A percentile compares a stretch with the other conserved stretches of the same genome.
Evolutionary conservation across 2,797 vertebrate species (phyloP).

Genomic region (Anas georgica): DNA sequence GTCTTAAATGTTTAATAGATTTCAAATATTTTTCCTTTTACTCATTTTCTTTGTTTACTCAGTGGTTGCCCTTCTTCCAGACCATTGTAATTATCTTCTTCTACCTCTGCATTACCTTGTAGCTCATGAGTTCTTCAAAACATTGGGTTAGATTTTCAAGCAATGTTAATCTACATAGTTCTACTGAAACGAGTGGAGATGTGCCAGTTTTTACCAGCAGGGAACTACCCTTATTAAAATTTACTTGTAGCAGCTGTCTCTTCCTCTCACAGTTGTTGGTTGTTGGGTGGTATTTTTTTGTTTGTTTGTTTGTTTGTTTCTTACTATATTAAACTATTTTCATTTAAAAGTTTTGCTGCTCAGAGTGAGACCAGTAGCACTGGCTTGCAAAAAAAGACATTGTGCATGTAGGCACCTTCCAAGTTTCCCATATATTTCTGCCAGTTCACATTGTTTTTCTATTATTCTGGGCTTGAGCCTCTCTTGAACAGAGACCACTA

Average conservation of each 20-base stretch:
- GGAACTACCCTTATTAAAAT: conserved; percentile 47
- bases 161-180: neutral
- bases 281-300: too few relatives aligned
- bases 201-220: conserved; percentile 53
- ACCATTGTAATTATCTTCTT: neutral
- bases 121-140: conserved; percentile 2
- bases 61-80: neutral
- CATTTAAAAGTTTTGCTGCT: conserved; percentile 19
- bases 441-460: conserved; percentile 46
- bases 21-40: neutral
- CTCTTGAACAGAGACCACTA: conserved; percentile 13
- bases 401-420: conserved; percentile 38
- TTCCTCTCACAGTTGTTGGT: conserved; percentile 19
- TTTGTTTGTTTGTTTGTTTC: neutral
- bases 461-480: conserved; percentile 31
- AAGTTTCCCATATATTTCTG: conserved; percentile 54
- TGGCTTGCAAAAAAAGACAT: conserved; percentile 44
- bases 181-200: conserved; percentile 13
- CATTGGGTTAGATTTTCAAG: neutral
- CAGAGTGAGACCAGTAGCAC: conserved; percentile 37
- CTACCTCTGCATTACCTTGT: neutral
- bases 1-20: neutral
- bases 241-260: conserved; percentile 56
- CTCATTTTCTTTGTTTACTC: neutral
- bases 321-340: conserved; percentile 34